Evolutionary conservation across 2,888 invertebrate species (phyloP).

Genomic region (Cataglyphis rosenhaueri): DNA sequence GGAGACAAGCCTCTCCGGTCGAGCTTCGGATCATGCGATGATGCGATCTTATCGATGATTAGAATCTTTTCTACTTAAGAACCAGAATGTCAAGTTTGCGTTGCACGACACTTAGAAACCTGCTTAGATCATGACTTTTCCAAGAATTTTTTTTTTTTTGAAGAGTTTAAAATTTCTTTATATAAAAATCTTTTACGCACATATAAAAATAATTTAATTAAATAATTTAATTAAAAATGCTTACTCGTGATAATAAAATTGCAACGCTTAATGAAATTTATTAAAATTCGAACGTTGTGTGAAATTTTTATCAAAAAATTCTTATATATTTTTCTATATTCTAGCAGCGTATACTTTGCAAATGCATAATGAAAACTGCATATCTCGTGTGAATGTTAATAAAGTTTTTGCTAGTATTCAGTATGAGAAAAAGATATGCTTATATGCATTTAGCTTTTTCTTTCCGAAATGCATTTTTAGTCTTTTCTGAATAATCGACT

Average conservation of each 20-base stretch:
- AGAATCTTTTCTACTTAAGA: constrained; percentile 20
- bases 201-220: neutral
- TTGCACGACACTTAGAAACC: neutral
- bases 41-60: constrained; percentile 37
- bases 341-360: neutral
- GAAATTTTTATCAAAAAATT: constrained; percentile 1
- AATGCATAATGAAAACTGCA: neutral
- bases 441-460: neutral
- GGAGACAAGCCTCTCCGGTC: constrained; percentile 37
- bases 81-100: constrained; percentile 4
- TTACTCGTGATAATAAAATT: neutral
- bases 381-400: neutral
- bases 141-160: neutral
- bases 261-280: neutral
- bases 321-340: neutral
- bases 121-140: neutral
- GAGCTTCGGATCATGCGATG: constrained; percentile 32
- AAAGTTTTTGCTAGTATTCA: neutral
- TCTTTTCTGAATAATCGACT: neutral
- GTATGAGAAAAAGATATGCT: neutral
- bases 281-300: neutral
- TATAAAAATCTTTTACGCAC: neutral
- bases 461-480: neutral
- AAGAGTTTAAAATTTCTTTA: neutral
- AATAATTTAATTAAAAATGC: too few relatives aligned